Evolutionary conservation across 2,797 vertebrate species (phyloP).

Genomic region (Rhyacichthys aspro): DNA sequence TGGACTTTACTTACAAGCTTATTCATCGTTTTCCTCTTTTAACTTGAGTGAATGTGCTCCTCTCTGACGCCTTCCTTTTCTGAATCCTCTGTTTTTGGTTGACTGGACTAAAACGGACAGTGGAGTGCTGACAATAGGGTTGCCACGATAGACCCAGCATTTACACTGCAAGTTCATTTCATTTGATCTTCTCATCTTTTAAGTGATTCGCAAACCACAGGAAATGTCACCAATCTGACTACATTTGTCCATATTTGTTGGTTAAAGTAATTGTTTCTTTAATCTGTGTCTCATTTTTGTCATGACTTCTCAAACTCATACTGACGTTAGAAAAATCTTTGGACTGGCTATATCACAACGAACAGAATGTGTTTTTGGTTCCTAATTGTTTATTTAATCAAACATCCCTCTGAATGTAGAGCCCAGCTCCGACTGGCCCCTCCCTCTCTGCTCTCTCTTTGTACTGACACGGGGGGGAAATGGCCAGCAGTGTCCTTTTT

Average conservation of each 20-base stretch:
- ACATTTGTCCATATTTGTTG: no score
- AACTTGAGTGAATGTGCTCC: constrained; percentile 84
- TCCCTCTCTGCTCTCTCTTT: constrained; percentile 67
- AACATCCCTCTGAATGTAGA: constrained; percentile 71
- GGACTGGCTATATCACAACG: constrained; percentile 74
- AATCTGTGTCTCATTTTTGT: no score
- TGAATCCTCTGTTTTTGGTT: constrained; percentile 78
- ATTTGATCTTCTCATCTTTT: constrained; percentile 11
- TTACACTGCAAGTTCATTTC: constrained; percentile 23
- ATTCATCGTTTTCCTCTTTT: constrained; percentile 42
- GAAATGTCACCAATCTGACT: no score
- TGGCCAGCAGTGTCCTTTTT: constrained; percentile 79
- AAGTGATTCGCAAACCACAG: no score
- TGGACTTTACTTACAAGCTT: no score
- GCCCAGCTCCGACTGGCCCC: constrained; percentile 52
- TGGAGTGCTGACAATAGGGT: constrained; percentile 95
- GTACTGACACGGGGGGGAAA: constrained; percentile 78
- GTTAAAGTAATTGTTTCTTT: no score
- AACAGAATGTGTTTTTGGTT: constrained; percentile 82
- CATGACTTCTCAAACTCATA: no score
- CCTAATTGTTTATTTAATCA: constrained; percentile 82
- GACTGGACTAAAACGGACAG: constrained; percentile 83
- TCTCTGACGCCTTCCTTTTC: constrained; percentile 80
- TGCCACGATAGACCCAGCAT: constrained; percentile 88
- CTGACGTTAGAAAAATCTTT: no score